phyloP scores from a whole-genome alignment of 1,140 invertebrate species.

The Aphelinus certus region DNA sequence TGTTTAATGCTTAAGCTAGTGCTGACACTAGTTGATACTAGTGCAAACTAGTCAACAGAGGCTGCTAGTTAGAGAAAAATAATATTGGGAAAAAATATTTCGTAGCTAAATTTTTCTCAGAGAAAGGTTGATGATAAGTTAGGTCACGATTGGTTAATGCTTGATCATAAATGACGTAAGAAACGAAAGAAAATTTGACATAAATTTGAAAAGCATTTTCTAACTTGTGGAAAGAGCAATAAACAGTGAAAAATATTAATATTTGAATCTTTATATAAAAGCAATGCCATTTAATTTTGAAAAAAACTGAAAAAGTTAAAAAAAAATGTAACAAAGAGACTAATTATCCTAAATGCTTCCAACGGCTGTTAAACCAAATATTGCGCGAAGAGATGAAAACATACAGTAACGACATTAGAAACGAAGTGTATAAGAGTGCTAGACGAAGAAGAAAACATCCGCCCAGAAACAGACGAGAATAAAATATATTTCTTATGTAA shows the following conservation, averaged over 20 bases:
- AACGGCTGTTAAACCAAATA: conserved; percentile 46
- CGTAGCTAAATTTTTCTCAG: conserved; percentile 6
- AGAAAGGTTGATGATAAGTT: background rate
- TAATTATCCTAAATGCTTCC: conserved; percentile 56
- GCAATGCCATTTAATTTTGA: conserved; percentile 20
- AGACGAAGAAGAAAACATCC: conserved; percentile 31
- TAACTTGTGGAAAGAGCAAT: background rate
- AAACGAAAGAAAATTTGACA: no score
- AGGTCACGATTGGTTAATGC: no score
- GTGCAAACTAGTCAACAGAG: conserved; percentile 59
- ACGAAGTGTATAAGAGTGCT: conserved; percentile 29
- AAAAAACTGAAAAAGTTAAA: conserved; percentile 18
- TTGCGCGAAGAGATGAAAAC: conserved; percentile 18
- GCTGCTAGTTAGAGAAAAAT: conserved; percentile 62
- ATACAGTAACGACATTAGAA: conserved; percentile 26
- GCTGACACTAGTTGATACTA: conserved; percentile 59
- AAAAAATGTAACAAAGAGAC: conserved; percentile 27
- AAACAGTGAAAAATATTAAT: conserved; percentile 8
- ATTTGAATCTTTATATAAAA: conserved; percentile 19
- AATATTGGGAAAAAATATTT: conserved; percentile 51
- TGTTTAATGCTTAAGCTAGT: conserved; percentile 60
- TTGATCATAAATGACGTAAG: no score
- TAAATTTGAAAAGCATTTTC: no score
- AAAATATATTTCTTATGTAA: conserved; percentile 25
- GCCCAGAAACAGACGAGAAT: conserved; percentile 13